Evolutionary conservation across 2,888 invertebrate species (phyloP).

Genomic region (Tetropium fuscum): DNA sequence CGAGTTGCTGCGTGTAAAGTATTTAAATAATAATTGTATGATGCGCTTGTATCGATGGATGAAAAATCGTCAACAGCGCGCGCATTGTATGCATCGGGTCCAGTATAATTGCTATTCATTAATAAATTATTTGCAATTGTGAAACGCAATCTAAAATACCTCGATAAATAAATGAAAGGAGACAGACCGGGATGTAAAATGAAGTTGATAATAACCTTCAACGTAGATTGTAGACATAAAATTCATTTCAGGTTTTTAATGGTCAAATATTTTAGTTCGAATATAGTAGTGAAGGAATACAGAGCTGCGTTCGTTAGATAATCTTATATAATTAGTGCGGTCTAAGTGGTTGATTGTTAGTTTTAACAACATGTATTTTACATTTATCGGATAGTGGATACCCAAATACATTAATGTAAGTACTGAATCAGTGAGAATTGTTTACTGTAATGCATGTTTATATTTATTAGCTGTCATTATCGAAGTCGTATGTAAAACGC

Average conservation of each 20-base stretch:
- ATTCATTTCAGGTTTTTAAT: conserved; percentile 60
- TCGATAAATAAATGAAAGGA: conserved; percentile 56
- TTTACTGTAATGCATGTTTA: conserved; percentile 30
- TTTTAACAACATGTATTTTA: conserved; percentile 37
- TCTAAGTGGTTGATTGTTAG: conserved; percentile 43
- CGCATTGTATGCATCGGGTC: no score
- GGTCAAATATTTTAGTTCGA: conserved; percentile 58
- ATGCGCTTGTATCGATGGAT: no score
- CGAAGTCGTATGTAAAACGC: not conserved
- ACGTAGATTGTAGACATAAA: conserved; percentile 59
- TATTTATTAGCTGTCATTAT: conserved; percentile 19
- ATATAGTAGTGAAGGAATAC: conserved; percentile 55
- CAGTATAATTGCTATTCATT: conserved; percentile 53
- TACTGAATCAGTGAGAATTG: conserved; percentile 31
- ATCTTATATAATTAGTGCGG: conserved; percentile 48
- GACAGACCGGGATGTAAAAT: conserved; percentile 54
- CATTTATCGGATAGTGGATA: conserved; percentile 34
- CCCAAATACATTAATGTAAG: conserved; percentile 42
- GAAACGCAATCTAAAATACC: conserved; percentile 51
- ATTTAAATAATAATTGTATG: no score
- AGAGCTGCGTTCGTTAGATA: conserved; percentile 50
- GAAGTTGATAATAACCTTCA: conserved; percentile 59
- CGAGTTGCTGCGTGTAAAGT: no score
- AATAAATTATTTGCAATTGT: conserved; percentile 54
- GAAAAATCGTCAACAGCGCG: no score